These are phyloP conservation scores for Pelosia muscerda DNA, from an alignment of 2,888 invertebrate species.

Conservation along the genomic window DNA sequence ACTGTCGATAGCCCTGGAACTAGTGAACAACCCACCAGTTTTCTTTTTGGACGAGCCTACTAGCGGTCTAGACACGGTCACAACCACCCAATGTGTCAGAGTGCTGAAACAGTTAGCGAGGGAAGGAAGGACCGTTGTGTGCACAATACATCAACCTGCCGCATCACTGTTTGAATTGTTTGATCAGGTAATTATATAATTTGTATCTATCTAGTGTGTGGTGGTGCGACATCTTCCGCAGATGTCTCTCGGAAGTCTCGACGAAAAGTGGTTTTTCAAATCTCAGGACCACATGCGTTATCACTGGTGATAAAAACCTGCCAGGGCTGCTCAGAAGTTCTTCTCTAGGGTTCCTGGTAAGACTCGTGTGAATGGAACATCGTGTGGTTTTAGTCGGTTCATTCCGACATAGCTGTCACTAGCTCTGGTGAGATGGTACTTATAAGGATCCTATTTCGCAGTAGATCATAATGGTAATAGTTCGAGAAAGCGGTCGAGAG, in stretches of 20 bases:
- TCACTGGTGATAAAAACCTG: no score
- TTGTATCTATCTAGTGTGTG: background rate
- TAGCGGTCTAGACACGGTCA: slow-evolving; percentile 90
- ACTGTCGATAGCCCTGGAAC: slow-evolving; percentile 92
- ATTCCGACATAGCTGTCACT: no score
- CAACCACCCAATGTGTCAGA: slow-evolving; percentile 88
- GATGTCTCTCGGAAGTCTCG: no score
- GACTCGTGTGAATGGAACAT: background rate
- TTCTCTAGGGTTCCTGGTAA: no score
- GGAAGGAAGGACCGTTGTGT: slow-evolving; percentile 89
- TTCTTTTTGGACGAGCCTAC: slow-evolving; percentile 95
- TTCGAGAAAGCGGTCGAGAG: no score
- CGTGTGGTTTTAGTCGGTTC: background rate
- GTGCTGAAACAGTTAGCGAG: slow-evolving; percentile 86
- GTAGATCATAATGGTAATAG: no score
- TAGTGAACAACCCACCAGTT: slow-evolving; percentile 94
- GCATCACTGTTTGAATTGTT: slow-evolving; percentile 88
- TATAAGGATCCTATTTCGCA: no score
- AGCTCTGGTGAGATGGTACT: no score
- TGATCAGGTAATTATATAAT: slow-evolving; percentile 79
- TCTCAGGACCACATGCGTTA: no score
- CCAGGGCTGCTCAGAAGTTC: no score
- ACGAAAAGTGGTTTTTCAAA: no score
- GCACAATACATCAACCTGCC: slow-evolving; percentile 91
- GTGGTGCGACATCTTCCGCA: background rate